These are phyloP conservation scores for Zosterops japonicus DNA, from an alignment of 2,113 vertebrate genomes.

Conservation along the genomic window DNA sequence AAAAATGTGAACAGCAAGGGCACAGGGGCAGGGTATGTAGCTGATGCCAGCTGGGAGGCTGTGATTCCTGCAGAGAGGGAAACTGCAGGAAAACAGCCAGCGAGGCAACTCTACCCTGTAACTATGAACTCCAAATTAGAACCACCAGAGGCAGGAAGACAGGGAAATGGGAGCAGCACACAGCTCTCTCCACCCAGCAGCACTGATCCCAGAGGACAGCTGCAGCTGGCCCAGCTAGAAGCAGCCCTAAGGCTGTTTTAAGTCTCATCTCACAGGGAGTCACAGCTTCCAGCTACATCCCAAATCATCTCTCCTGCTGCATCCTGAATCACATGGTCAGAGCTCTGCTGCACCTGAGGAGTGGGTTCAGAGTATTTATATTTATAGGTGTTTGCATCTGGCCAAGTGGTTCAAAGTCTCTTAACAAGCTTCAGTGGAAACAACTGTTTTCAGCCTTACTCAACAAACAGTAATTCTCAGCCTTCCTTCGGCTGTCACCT, in stretches of 20 bases:
- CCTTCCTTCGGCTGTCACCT: neutral
- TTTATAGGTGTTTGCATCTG: neutral
- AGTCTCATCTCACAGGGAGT: neutral
- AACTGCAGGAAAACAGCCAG: neutral
- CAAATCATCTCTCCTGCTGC: neutral
- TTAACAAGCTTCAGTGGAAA: neutral
- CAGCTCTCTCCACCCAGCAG: neutral
- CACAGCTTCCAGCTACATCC: neutral
- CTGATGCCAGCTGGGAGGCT: neutral
- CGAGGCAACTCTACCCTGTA: neutral
- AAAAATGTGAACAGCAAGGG: neutral
- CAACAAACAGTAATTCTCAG: neutral
- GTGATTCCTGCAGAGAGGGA: neutral
- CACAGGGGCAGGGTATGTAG: neutral
- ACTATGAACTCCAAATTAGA: neutral
- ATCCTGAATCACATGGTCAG: rapidly evolving
- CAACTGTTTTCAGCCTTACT: neutral
- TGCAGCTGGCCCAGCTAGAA: neutral
- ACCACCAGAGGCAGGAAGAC: neutral
- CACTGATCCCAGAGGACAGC: neutral
- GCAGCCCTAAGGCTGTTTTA: neutral
- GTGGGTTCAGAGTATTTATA: neutral
- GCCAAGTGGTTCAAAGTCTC: neutral
- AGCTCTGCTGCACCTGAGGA: neutral
- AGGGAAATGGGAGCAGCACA: neutral